Evolutionary conservation across 2,797 vertebrate species (phyloP).

Genomic region (Benthosema pterotum): DNA sequence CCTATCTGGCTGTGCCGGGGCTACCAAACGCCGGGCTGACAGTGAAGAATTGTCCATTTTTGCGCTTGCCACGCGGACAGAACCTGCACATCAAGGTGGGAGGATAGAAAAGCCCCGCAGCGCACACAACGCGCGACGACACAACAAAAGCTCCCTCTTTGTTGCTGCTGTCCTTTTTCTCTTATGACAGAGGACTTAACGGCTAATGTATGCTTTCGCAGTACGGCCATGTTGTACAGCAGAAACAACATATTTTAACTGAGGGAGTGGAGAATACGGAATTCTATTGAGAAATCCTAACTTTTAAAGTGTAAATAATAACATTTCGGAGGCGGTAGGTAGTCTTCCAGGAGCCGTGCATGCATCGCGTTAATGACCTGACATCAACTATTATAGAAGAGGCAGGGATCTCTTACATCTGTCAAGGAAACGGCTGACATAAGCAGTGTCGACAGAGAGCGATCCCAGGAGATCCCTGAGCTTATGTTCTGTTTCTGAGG

Average conservation of each 20-base stretch:
- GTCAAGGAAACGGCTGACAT: conserved; percentile 16
- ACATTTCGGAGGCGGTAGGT: no score
- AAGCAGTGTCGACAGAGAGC: background rate
- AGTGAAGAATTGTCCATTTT: conserved; percentile 80
- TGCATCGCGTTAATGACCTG: conserved; percentile 31
- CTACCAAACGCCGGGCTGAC: conserved; percentile 70
- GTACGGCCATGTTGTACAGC: no score
- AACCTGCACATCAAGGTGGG: conserved; percentile 64
- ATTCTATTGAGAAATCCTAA: no score
- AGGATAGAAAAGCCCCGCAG: conserved; percentile 69
- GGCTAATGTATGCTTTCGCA: no score
- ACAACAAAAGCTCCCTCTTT: conserved; percentile 69
- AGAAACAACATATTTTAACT: no score
- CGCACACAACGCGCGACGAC: no score
- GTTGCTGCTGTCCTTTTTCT: conserved; percentile 56
- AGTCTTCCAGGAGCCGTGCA: background rate
- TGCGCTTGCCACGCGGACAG: conserved; percentile 65
- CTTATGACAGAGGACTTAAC: conserved; percentile 43
- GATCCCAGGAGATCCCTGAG: no score
- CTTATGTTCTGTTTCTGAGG: background rate
- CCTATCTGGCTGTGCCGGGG: conserved; percentile 72
- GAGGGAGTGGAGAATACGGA: no score
- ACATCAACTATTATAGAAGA: conserved; percentile 13
- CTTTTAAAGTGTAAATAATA: no score
- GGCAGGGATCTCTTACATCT: conserved; percentile 23